Conservation (phyloP, 2,888 invertebrate genomes). For the Ochlodes sylvanus region DNA sequence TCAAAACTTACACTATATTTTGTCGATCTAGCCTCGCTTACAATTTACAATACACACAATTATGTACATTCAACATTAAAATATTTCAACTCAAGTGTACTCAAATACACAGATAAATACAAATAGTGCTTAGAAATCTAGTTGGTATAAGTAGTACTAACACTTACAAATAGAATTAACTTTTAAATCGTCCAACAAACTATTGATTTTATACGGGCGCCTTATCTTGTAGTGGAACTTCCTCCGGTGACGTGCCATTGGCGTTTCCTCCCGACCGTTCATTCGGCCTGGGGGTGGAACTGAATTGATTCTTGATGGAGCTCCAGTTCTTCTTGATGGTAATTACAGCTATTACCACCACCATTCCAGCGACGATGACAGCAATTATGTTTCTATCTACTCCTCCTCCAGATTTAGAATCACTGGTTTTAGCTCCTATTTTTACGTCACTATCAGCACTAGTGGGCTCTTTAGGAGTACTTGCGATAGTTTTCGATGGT, state of each 20-base stretch:
- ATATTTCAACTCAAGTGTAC: conserved; percentile 38
- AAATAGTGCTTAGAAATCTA: conserved; percentile 13
- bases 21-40: conserved; percentile 41
- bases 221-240: conserved; percentile 77
- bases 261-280: conserved; percentile 59
- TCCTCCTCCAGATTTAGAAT: conserved; percentile 70
- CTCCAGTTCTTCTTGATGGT: conserved; percentile 85
- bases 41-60: conserved; percentile 42
- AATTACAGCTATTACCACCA: conserved; percentile 80
- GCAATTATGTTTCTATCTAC: conserved; percentile 83
- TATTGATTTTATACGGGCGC: conserved; percentile 63
- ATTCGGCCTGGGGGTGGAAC: conserved; percentile 67
- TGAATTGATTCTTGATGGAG: conserved; percentile 73
- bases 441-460: conserved; percentile 56
- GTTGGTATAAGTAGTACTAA: neutral
- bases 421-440: conserved; percentile 65
- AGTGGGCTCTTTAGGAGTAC: conserved; percentile 43
- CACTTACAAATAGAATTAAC: conserved; percentile 10
- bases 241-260: conserved; percentile 71
- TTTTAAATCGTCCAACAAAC: conserved; percentile 11
- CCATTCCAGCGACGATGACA: conserved; percentile 81
- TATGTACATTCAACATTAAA: conserved; percentile 56
- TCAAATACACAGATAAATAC: conserved; percentile 3
- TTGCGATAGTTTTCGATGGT: conserved; percentile 49
- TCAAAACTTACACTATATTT: conserved; percentile 50